Percentiles rank a stretch among this genome's conserved stretches.
Conservation (phyloP, 2,888 invertebrate genomes). For the Capitulum mitella region DNA sequence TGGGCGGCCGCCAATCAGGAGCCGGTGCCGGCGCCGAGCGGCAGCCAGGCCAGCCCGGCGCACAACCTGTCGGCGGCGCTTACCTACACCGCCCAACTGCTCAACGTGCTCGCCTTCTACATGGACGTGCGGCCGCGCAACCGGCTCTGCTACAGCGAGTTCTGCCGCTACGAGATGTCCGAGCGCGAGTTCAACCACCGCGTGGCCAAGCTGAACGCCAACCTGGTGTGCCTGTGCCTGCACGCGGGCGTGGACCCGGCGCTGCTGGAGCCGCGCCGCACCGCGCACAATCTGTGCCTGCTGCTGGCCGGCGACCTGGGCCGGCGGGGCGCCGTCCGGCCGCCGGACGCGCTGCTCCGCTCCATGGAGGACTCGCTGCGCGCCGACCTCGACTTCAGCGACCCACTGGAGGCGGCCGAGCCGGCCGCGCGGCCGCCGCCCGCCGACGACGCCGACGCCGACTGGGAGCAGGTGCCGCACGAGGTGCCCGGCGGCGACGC, state of each 20-base stretch:
- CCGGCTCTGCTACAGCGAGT: conserved; percentile 55
- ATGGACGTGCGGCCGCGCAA: conserved; percentile 73
- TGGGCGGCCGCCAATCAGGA: conserved; percentile 29
- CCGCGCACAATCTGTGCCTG: conserved; percentile 62
- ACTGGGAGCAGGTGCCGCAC: conserved; percentile 30
- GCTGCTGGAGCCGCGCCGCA: conserved; percentile 58
- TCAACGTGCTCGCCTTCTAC: conserved; percentile 71
- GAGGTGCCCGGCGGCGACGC: conserved; percentile 26
- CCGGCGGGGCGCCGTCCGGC: conserved; percentile 37
- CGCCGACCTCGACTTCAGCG: conserved; percentile 27
- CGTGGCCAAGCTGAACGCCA: conserved; percentile 70
- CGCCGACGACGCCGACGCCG: conserved; percentile 28
- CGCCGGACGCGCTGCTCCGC: conserved; percentile 8
- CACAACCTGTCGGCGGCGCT: conserved; percentile 72
- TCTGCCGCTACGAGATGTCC: conserved; percentile 62
- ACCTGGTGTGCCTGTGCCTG: conserved; percentile 68
- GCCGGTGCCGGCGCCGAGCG: conserved; percentile 43
- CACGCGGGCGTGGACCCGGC: conserved; percentile 62
- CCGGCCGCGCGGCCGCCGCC: conserved; percentile 28
- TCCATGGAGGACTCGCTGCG: conserved; percentile 28
- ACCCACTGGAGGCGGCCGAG: conserved; percentile 23
- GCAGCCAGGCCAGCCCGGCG: conserved; percentile 57
- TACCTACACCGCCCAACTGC: conserved; percentile 76
- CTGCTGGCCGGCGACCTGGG: conserved; percentile 58
- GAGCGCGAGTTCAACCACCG: conserved; percentile 64